phyloP scores from a whole-genome alignment of 2,888 invertebrate species.

The Morpho deidamia region DNA sequence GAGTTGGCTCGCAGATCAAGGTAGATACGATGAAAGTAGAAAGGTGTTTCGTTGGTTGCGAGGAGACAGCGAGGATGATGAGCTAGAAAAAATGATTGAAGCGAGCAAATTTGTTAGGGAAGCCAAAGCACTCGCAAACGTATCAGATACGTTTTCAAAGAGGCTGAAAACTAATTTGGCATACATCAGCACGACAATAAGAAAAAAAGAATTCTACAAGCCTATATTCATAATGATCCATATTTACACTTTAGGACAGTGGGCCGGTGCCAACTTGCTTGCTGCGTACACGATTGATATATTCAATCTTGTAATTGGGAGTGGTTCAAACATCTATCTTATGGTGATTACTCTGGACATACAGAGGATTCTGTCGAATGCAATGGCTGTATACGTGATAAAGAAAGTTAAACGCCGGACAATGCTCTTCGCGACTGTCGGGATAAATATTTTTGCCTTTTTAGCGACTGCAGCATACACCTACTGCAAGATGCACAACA shows the following conservation, averaged over 20 bases:
- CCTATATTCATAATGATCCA: constrained; percentile 56
- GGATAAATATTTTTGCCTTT: constrained; percentile 42
- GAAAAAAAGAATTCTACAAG: constrained; percentile 48
- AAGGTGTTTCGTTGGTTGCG: constrained; percentile 76
- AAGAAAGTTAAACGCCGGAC: constrained; percentile 53
- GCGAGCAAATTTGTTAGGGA: constrained; percentile 41
- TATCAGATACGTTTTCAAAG: constrained; percentile 32
- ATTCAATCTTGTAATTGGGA: constrained; percentile 45
- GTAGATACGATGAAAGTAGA: constrained; percentile 71
- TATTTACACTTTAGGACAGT: constrained; percentile 47
- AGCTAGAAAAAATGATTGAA: constrained; percentile 44
- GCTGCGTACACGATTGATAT: constrained; percentile 50
- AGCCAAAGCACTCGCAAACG: constrained; percentile 32
- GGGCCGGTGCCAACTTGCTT: constrained; percentile 52
- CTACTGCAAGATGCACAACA: constrained; percentile 35
- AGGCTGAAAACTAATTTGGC: constrained; percentile 34
- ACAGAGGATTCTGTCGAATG: constrained; percentile 53
- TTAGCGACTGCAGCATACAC: constrained; percentile 44
- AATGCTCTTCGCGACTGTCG: constrained; percentile 43
- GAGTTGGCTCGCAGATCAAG: constrained; percentile 79
- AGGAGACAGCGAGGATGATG: constrained; percentile 62
- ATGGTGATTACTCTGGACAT: constrained; percentile 50
- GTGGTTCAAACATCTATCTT: constrained; percentile 39
- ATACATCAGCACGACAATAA: constrained; percentile 38
- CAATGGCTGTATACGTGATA: constrained; percentile 49